Evolutionary conservation across 2,888 invertebrate genomes (phyloP).

Genomic region (Netelia fuscicornis): DNA sequence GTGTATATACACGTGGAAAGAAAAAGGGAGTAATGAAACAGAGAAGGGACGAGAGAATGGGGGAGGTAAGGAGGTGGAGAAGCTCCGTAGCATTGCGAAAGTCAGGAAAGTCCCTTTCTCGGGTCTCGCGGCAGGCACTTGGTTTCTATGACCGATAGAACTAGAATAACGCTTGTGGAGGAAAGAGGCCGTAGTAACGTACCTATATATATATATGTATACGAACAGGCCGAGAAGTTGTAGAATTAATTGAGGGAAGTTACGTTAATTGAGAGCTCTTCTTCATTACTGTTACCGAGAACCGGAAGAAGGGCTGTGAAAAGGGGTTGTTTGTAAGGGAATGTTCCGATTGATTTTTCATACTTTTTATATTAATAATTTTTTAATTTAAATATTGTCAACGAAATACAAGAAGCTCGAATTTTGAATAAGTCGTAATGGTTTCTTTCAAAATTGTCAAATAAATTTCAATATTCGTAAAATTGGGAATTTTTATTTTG

Average conservation of each 20-base stretch:
- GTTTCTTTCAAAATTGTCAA: too few relatives aligned
- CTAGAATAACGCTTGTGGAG: slow-evolving; percentile 63
- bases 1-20: slow-evolving; percentile 26
- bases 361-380: not conserved
- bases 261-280: slow-evolving; percentile 71
- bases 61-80: slow-evolving; percentile 44
- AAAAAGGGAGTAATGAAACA: slow-evolving; percentile 27
- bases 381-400: too few relatives aligned
- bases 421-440: too few relatives aligned
- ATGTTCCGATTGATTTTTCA: slow-evolving; percentile 53
- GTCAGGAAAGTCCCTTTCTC: slow-evolving; percentile 65
- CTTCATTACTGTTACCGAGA: slow-evolving; percentile 68
- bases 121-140: slow-evolving; percentile 46
- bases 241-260: slow-evolving; percentile 66
- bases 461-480: too few relatives aligned
- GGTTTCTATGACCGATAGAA: slow-evolving; percentile 65
- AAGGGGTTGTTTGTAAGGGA: slow-evolving; percentile 30
- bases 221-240: slow-evolving; percentile 14
- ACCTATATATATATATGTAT: not conserved
- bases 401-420: too few relatives aligned
- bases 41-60: slow-evolving; percentile 52
- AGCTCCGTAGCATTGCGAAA: slow-evolving; percentile 56
- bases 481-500: too few relatives aligned
- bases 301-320: slow-evolving; percentile 48
- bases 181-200: slow-evolving; percentile 40